phyloP scores from a whole-genome alignment of 2,113 vertebrate genomes.

The Crotophaga sulcirostris region DNA sequence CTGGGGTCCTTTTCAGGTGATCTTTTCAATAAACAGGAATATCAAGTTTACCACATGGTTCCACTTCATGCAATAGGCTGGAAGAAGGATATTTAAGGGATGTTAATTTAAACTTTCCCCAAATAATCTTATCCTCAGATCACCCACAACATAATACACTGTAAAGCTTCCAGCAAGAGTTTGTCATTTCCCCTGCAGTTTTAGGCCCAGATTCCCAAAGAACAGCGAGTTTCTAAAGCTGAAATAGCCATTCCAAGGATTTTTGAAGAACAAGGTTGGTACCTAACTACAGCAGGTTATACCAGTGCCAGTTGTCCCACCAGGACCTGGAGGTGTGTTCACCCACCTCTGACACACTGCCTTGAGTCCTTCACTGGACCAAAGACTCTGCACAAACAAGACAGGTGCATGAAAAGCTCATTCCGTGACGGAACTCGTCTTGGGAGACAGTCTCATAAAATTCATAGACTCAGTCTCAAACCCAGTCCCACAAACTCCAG shows the following conservation, averaged over 20 bases:
- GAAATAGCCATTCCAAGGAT: background rate
- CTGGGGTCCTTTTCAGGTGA: background rate
- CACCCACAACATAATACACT: background rate
- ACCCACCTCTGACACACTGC: background rate
- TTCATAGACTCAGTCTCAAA: background rate
- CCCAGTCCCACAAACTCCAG: background rate
- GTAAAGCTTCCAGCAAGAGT: background rate
- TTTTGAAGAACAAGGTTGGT: background rate
- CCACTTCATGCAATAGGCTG: background rate
- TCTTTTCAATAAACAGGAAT: background rate
- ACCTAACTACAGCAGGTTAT: too few relatives aligned
- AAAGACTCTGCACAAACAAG: background rate
- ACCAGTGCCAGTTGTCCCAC: background rate
- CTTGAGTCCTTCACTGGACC: background rate
- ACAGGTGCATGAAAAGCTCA: fast-evolving
- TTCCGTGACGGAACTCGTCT: background rate
- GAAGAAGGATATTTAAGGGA: background rate
- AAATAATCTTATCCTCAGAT: background rate
- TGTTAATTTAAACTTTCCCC: background rate
- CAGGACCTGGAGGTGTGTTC: background rate
- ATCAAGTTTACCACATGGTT: background rate
- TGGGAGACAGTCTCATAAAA: background rate
- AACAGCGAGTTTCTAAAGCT: background rate
- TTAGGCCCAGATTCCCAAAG: background rate
- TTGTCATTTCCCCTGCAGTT: background rate